A percentile compares a stretch with the other conserved stretches of the same genome.
phyloP scores from a whole-genome alignment of 2,888 invertebrate species.

The Anaspis maculata region DNA sequence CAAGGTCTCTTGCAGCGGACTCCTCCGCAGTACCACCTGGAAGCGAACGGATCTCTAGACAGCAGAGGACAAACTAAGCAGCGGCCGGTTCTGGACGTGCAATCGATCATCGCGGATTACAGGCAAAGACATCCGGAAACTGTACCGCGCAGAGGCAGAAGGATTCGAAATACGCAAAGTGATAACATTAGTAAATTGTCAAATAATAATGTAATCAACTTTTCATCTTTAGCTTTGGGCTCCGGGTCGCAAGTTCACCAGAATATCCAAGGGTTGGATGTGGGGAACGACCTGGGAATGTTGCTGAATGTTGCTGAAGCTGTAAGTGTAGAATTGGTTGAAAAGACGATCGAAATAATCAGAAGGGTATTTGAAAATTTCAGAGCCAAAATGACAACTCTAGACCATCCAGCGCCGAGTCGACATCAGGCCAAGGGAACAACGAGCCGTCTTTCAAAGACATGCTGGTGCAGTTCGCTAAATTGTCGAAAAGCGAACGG shows the following conservation, averaged over 20 bases:
- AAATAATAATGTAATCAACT: conserved; percentile 29
- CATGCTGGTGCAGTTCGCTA: conserved; percentile 67
- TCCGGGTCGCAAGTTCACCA: conserved; percentile 42
- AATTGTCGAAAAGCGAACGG: conserved; percentile 48
- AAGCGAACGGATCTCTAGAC: conserved; percentile 51
- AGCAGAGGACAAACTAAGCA: conserved; percentile 48
- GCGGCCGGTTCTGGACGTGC: conserved; percentile 72
- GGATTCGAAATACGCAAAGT: conserved; percentile 47
- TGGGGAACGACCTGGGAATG: conserved; percentile 34
- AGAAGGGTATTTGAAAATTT: conserved; percentile 1
- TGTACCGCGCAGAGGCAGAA: conserved; percentile 58
- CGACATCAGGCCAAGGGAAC: conserved; percentile 41
- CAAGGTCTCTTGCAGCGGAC: conserved; percentile 40
- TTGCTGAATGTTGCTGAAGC: conserved; percentile 33
- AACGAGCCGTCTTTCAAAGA: conserved; percentile 56
- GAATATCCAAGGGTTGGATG: conserved; percentile 27
- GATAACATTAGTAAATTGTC: conserved; percentile 20
- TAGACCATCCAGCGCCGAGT: conserved; percentile 47
- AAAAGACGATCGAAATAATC: not conserved
- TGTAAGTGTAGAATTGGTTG: no score
- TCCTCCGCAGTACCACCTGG: conserved; percentile 43
- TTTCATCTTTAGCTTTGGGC: conserved; percentile 41
- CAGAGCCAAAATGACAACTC: conserved; percentile 36
- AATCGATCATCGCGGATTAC: conserved; percentile 74
- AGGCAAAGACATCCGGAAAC: conserved; percentile 67